Evolutionary conservation across 1,140 invertebrate genomes (phyloP).

Genomic region (Drosophila takahashii): DNA sequence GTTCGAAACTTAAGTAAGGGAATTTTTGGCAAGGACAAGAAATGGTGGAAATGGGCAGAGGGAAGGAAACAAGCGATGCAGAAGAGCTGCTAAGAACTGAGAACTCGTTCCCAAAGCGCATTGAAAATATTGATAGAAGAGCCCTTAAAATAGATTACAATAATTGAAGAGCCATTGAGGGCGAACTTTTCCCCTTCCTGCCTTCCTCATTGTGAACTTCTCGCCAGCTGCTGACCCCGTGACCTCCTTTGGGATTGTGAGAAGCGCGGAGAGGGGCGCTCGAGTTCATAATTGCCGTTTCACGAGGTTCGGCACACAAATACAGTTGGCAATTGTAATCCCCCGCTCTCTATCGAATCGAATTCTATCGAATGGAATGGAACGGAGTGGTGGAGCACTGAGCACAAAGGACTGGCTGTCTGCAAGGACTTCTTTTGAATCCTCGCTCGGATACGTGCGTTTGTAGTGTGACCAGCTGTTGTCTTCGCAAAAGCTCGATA

Average conservation of each 20-base stretch:
- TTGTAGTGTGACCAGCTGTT: constrained; percentile 39
- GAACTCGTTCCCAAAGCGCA: background rate
- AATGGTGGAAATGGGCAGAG: background rate
- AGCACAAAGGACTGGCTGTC: constrained; percentile 3
- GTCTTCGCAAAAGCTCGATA: constrained; percentile 38
- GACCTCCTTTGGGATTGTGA: constrained; percentile 13
- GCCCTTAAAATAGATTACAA: constrained; percentile 39
- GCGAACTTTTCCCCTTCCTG: constrained; percentile 7
- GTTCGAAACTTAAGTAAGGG: constrained; percentile 2
- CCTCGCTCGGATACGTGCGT: background rate
- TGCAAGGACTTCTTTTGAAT: background rate
- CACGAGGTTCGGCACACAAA: constrained; percentile 11
- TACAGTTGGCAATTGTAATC: constrained; percentile 14
- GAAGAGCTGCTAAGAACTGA: constrained; percentile 1
- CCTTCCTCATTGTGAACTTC: constrained; percentile 9
- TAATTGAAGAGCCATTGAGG: constrained; percentile 27
- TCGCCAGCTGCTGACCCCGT: constrained; percentile 25
- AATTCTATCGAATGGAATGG: too few species aligned
- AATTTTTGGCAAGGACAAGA: constrained; percentile 12
- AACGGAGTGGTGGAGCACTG: background rate
- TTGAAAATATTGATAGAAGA: constrained; percentile 42
- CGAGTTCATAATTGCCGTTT: constrained; percentile 36
- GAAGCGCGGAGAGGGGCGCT: background rate
- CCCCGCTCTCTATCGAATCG: background rate
- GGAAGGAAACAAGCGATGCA: background rate